phyloP scores from a whole-genome alignment of 2,797 vertebrate species.

The Avahi laniger region DNA sequence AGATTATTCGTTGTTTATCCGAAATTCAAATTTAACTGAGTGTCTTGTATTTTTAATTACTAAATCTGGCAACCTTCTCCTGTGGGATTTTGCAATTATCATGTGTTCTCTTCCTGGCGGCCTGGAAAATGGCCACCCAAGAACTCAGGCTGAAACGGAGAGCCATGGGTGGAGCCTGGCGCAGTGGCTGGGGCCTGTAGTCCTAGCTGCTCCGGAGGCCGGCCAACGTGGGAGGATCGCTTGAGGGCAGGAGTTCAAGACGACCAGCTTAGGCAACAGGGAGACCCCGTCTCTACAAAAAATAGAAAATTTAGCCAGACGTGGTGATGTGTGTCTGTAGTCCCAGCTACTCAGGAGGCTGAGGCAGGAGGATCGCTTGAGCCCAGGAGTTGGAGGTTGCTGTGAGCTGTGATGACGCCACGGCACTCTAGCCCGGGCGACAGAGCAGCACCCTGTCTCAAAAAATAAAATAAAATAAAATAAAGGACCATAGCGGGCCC shows the following conservation, averaged over 20 bases:
- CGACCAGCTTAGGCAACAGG: too few species aligned
- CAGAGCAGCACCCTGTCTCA: background rate
- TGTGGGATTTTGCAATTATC: background rate
- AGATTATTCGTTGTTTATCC: background rate
- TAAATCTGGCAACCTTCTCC: background rate
- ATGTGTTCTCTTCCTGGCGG: background rate
- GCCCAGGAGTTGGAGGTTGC: background rate
- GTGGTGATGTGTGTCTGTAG: background rate
- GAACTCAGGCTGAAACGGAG: background rate
- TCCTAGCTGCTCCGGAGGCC: background rate
- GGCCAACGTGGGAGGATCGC: background rate
- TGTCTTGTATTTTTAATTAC: background rate
- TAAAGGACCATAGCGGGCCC: background rate
- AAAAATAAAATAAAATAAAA: too few species aligned
- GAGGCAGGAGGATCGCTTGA: background rate
- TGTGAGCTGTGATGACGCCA: background rate
- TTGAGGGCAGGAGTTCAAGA: background rate
- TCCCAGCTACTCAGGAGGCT: background rate
- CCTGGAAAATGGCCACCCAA: background rate
- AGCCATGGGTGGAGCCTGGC: accelerated
- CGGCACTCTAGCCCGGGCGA: background rate
- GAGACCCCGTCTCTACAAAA: background rate
- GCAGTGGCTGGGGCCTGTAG: accelerated
- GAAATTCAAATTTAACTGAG: background rate
- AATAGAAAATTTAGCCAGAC: background rate